A percentile compares a stretch with the other conserved stretches of the same genome.
Conservation (phyloP, 2,888 invertebrate species). For the Chorisops tibialis region DNA sequence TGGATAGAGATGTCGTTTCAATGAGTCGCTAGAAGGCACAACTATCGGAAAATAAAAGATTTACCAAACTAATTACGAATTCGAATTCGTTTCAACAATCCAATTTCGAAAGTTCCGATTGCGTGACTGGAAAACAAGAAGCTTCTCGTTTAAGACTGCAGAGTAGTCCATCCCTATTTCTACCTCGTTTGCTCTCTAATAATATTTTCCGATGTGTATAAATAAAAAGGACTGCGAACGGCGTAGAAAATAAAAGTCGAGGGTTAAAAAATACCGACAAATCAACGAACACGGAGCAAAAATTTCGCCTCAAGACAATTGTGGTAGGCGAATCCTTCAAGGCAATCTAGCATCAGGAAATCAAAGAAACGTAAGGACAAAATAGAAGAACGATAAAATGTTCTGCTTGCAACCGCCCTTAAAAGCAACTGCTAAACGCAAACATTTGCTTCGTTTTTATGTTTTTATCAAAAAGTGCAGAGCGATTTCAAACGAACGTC, state of each 20-base stretch:
- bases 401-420: not conserved
- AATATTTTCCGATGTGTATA: not conserved
- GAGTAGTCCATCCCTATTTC: not conserved
- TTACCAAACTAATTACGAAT: slow-evolving; percentile 24
- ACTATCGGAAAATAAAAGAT: slow-evolving; percentile 15
- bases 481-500: too few relatives aligned
- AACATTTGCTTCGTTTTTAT: slow-evolving; percentile 3
- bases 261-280: too few relatives aligned
- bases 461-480: not conserved
- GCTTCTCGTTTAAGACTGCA: not conserved
- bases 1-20: not conserved
- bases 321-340: not conserved
- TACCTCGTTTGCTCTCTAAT: not conserved
- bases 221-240: not conserved
- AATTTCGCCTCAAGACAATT: not conserved
- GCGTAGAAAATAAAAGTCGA: not conserved
- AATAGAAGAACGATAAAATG: not conserved
- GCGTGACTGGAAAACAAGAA: slow-evolving; percentile 27
- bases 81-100: slow-evolving; percentile 25
- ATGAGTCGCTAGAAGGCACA: not conserved
- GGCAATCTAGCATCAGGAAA: not conserved
- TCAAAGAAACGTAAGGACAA: not conserved
- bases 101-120: slow-evolving; percentile 26
- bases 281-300: too few relatives aligned
- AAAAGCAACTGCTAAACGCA: slow-evolving; percentile 8